Conservation (phyloP, 2,888 invertebrate genomes). For the Bombylius major region DNA sequence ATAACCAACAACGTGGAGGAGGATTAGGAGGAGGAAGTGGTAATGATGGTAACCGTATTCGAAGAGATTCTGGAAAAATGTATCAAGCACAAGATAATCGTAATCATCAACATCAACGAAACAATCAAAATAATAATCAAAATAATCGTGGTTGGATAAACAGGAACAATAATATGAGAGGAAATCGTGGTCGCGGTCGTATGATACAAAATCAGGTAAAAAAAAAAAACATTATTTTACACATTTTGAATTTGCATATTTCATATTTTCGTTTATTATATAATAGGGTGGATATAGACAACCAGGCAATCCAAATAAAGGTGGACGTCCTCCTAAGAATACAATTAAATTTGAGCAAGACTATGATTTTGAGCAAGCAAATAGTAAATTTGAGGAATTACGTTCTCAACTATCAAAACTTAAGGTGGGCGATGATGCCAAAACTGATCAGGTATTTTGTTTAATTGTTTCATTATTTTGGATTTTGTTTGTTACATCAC, state of each 20-base stretch:
- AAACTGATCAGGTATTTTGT: constrained; percentile 39
- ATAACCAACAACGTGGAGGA: constrained; percentile 19
- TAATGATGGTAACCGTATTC: constrained; percentile 24
- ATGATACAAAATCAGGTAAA: constrained; percentile 29
- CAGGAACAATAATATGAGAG: constrained; percentile 32
- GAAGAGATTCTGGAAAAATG: constrained; percentile 34
- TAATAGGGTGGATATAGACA: constrained; percentile 32
- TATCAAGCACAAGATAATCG: constrained; percentile 26
- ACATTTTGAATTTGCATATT: not conserved
- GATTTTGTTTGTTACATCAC: not conserved
- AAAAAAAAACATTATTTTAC: not conserved
- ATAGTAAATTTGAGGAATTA: constrained; percentile 91
- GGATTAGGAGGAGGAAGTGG: constrained; percentile 12
- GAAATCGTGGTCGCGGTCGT: constrained; percentile 33
- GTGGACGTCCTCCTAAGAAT: constrained; percentile 43
- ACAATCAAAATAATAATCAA: constrained; percentile 29
- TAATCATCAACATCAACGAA: constrained; percentile 28
- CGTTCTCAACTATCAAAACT: constrained; percentile 73
- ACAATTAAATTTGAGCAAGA: constrained; percentile 89
- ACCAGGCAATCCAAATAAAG: constrained; percentile 39
- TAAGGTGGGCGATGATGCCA: constrained; percentile 52
- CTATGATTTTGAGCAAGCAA: constrained; percentile 97
- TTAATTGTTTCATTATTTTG: constrained; percentile 9
- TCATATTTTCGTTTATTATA: not conserved
- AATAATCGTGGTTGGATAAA: constrained; percentile 32